phyloP scores from a whole-genome alignment of 1,140 invertebrate species.

The Cydia pomonella region DNA sequence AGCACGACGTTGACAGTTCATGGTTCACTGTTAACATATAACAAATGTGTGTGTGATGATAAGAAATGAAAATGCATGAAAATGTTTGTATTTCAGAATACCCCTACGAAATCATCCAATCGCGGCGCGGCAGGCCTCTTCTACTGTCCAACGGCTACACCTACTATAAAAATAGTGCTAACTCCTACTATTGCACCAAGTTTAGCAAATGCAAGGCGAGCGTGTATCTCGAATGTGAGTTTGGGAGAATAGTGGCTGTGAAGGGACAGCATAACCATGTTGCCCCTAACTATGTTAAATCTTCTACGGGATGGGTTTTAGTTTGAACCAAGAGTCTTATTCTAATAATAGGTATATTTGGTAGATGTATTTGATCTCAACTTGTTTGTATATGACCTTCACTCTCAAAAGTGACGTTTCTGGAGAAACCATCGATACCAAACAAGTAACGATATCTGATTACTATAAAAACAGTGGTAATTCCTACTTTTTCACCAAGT shows the following conservation, averaged over 20 bases:
- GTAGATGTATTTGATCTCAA: too few relatives aligned
- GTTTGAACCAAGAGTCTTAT: not conserved
- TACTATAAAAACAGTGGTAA: too few relatives aligned
- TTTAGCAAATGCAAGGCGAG: slow-evolving; percentile 51
- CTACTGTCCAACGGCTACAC: slow-evolving; percentile 52
- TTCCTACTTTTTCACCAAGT: too few relatives aligned
- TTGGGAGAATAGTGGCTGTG: not conserved
- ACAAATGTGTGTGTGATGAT: too few relatives aligned
- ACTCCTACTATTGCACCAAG: slow-evolving; percentile 52
- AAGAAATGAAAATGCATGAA: too few relatives aligned
- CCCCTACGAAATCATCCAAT: slow-evolving; percentile 48
- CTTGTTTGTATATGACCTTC: too few relatives aligned
- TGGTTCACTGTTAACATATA: too few relatives aligned
- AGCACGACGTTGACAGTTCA: too few relatives aligned
- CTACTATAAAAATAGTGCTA: slow-evolving; percentile 42
- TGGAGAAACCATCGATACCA: too few relatives aligned
- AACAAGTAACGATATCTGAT: too few relatives aligned
- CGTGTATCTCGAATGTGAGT: slow-evolving; percentile 35
- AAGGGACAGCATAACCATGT: slow-evolving; percentile 12
- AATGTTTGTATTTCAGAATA: slow-evolving; percentile 36
- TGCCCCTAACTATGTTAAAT: not conserved
- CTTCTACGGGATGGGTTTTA: slow-evolving; percentile 4
- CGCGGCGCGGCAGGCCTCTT: slow-evolving; percentile 53
- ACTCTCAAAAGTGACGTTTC: too few relatives aligned
- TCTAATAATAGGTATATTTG: too few relatives aligned